Conservation (phyloP, 2,888 invertebrate species). For the Ceratothoa steindachneri region DNA sequence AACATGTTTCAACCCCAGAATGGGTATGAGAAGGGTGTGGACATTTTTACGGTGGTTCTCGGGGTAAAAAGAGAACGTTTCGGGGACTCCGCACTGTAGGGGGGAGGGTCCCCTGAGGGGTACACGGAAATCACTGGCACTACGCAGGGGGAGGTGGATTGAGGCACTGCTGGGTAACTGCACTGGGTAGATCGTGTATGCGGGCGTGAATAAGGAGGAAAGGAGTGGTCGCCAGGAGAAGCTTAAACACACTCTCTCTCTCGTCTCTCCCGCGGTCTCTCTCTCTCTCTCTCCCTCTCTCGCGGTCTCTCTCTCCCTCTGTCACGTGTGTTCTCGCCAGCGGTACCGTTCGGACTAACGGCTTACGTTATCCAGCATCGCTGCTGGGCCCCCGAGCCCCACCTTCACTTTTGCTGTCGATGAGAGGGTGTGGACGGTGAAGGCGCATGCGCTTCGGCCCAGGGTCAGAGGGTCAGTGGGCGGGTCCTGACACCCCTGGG, state of each 20-base stretch:
- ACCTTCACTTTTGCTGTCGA: constrained; percentile 8
- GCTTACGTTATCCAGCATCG: constrained; percentile 1
- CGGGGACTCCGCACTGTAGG: too few relatives aligned
- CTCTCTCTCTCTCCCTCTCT: background rate
- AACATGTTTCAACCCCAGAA: too few relatives aligned
- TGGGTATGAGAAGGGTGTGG: too few relatives aligned
- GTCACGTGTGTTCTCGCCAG: background rate
- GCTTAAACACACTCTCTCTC: background rate
- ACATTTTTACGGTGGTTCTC: too few relatives aligned
- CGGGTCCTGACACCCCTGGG: constrained; percentile 7
- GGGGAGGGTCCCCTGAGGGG: too few relatives aligned
- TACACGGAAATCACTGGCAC: too few relatives aligned
- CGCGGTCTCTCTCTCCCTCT: background rate
- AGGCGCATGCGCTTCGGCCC: constrained; percentile 6
- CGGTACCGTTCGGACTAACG: constrained; percentile 8
- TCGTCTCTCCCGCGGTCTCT: background rate
- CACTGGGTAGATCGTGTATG: too few relatives aligned
- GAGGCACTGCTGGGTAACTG: too few relatives aligned
- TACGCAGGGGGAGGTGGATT: too few relatives aligned
- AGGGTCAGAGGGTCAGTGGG: constrained; percentile 6
- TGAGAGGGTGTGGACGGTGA: constrained; percentile 3
- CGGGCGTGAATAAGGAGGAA: too few relatives aligned
- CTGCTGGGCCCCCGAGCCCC: background rate
- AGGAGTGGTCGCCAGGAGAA: too few relatives aligned
- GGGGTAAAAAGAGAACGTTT: too few relatives aligned